Evolutionary conservation across 2,113 vertebrate species (phyloP), one percentile per base, ranked within the genome.

Genomic region (Peromyscus polionotus): DNA sequence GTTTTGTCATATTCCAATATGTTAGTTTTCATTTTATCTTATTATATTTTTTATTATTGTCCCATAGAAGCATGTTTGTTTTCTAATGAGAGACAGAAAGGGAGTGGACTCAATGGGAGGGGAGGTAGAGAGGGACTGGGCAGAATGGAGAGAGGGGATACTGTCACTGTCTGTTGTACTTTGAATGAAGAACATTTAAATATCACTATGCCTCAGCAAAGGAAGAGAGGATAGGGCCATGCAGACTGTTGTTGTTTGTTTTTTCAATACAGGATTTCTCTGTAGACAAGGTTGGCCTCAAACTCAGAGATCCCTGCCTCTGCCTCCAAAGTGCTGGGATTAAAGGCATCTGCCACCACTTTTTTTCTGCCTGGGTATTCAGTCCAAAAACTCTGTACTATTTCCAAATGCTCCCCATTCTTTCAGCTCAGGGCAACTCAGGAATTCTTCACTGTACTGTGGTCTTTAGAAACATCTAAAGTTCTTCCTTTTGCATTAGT

Each of bases 121-220:
- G 1, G 19, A 59, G 36, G 5, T n/a, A 36, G 51, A 59, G 11
- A 81, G 79, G 19, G 59, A 14, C 33, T n/a, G 20, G 51, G 20
- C 13, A 22, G 19, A 81, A n/a, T 22, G n/a, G 10, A 81, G 57
- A 31, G 77, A 80, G 2, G 51, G 2, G 2, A 57, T 57, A 22
- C 2, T 57, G 5, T 57, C 36, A 81, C 42, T 36, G 63, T 20
- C 19, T 36, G 36, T 2, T 84, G 7, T 87, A 16, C 36, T 83
- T 63, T 88, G 33, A 89, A 68, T 94, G 48, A 73, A 5, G 77
- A 91, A 86, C 75, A 61, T 16, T 90, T 61, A 36, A 79, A 39
- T 5, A 19, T 19, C 51, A 6, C n/a, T 73, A 19, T 73, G 9
- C 26, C 65, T 79, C 77, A 54, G 12, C n/a, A 51, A 81, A 19